Evolutionary conservation across 2,797 vertebrate genomes (phyloP).

Genomic region (Acipenser oxyrinchus): DNA sequence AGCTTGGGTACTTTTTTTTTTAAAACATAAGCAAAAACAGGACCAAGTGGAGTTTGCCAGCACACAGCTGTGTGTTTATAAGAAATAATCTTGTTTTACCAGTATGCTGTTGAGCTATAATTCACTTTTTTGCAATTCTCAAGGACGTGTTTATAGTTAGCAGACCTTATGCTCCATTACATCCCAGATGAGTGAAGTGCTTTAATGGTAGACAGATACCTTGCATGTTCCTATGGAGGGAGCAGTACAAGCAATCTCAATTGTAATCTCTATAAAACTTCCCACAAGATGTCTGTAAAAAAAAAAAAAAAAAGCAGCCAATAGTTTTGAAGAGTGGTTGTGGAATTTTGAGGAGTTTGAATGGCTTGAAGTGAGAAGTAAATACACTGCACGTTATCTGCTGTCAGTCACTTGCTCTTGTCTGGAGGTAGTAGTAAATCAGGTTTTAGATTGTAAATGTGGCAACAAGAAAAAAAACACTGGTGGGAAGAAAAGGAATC

Average conservation of each 20-base stretch:
- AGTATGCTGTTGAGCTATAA: slow-evolving; percentile 22
- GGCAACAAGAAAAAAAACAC: no score
- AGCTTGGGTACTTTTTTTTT: no score
- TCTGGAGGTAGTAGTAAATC: no score
- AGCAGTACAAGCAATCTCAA: slow-evolving; percentile 19
- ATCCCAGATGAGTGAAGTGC: slow-evolving; percentile 32
- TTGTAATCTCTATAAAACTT: slow-evolving; percentile 26
- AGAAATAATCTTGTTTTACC: slow-evolving; percentile 31
- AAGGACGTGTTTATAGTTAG: slow-evolving; percentile 38
- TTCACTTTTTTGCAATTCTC: slow-evolving; percentile 28
- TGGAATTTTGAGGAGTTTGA: not conserved
- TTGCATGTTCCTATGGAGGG: slow-evolving; percentile 29
- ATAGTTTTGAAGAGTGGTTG: not conserved
- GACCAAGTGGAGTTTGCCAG: no score
- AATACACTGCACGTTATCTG: not conserved
- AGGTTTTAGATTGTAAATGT: no score
- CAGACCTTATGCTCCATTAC: slow-evolving; percentile 16
- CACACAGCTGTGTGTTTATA: not conserved
- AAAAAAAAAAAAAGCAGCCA: not conserved
- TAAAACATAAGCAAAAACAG: no score
- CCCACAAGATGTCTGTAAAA: slow-evolving; percentile 1
- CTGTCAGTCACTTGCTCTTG: not conserved
- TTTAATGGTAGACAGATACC: slow-evolving; percentile 42
- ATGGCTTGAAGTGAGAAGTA: slow-evolving; percentile 5
- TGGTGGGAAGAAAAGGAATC: no score